Base-by-base conservation (phyloP, 2,797 vertebrate species). In the Adrianichthys oophorus region DNA sequence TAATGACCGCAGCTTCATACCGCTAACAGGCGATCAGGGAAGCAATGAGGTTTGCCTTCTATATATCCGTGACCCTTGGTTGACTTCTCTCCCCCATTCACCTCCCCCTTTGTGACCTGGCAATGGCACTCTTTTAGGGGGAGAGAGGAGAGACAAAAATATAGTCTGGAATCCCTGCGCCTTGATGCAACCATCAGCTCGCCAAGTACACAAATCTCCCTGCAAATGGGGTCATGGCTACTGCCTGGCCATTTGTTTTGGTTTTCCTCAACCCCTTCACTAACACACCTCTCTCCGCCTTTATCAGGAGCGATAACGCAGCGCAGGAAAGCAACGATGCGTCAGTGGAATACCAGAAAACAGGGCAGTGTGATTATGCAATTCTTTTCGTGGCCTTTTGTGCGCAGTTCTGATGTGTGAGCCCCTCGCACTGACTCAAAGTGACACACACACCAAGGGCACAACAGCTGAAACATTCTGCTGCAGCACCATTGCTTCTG, bases 91-190 rank as follows among this genome's bases (percentile, higher is more conserved):
- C 84, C 76, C 81, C 88, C 81, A 69, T 78, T 76, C 66, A 63
- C 49, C 78, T 80, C 76, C 79, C 82, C 86, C 85, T 47, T 74
- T 56, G 54, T 92, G 92, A 90, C 91, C 92, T 85, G 88, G 86
- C 90, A 90, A 87, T 92, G 92, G 87, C 84, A 92, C 89, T 72
- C 86, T 79, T 87, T 90, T 89, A 87, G 84, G 83, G 82, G 58
- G 77, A 72, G 78, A 40, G 24, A 16, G 78, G 63, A 76, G 58
- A 69, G 74, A 71, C 77, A 70, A 74, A 79, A 84, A 83, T 81
- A 77, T 81, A 72, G 76, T 80, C 83, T 72, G 76, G 59, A 68
- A 68, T 74, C 71, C 67, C 24, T 68, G 74, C 56, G 29, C 72
- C 82, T 67, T 61, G 79, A 87, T 73, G 81, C 79, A 84, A 87